Conservation (phyloP, 2,797 vertebrate species). For the Arrhamphus sclerolepis region DNA sequence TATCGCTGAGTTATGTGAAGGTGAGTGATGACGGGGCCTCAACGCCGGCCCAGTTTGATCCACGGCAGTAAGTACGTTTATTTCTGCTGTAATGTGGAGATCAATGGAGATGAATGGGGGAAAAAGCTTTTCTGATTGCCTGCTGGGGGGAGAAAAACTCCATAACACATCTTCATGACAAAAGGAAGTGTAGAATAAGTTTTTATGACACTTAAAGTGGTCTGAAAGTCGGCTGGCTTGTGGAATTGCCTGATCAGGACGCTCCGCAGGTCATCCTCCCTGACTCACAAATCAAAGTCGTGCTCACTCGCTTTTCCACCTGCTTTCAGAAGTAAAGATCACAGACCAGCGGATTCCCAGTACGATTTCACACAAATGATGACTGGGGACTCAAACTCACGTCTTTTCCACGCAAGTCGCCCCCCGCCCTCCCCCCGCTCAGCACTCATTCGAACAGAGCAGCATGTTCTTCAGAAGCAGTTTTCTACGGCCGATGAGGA, state of each 20-base stretch:
- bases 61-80: too few species aligned
- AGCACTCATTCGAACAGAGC: conserved; percentile 24
- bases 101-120: too few species aligned
- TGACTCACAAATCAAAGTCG: background rate
- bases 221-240: conserved; percentile 6
- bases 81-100: too few species aligned
- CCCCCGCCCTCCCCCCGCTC: conserved; percentile 14
- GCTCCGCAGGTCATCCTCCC: conserved; percentile 9
- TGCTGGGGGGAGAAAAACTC: too few species aligned
- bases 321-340: conserved; percentile 48
- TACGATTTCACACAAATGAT: conserved; percentile 26
- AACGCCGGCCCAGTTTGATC: too few species aligned
- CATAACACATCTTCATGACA: too few species aligned
- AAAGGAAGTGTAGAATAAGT: too few species aligned
- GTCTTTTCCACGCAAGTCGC: conserved; percentile 29
- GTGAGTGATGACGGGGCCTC: too few species aligned
- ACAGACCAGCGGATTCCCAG: conserved; percentile 46
- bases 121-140: too few species aligned
- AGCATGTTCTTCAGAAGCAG: conserved; percentile 48
- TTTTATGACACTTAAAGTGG: conserved; percentile 4
- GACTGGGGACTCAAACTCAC: conserved; percentile 37
- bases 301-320: conserved; percentile 27
- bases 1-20: too few species aligned
- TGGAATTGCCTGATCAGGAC: conserved; percentile 13
- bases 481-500: conserved; percentile 28